phyloP scores from a whole-genome alignment of 2,113 vertebrate genomes.

The Mastomys natalensis region DNA sequence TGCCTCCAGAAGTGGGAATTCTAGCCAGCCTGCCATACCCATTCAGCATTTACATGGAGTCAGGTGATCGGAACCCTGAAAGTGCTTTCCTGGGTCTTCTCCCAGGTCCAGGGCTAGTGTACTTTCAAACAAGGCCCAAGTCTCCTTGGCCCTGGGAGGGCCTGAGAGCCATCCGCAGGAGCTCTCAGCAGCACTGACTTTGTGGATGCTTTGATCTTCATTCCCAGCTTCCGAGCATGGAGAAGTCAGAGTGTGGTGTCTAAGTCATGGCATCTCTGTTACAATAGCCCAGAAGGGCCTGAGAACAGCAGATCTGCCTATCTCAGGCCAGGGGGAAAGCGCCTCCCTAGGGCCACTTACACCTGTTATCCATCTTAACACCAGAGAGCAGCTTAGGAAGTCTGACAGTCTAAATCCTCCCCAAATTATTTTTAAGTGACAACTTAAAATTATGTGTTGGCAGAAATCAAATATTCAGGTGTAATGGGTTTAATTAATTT shows the following conservation, averaged over 20 bases:
- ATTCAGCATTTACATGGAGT: neutral
- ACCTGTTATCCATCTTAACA: neutral
- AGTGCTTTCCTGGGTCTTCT: neutral
- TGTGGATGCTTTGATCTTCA: neutral
- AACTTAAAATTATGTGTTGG: slow-evolving; percentile 65
- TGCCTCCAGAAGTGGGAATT: neutral
- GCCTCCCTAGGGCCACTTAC: neutral
- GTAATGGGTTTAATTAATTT: slow-evolving; percentile 80
- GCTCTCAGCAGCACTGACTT: neutral
- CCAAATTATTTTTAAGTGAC: slow-evolving; percentile 64
- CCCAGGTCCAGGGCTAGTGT: neutral
- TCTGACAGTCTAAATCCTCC: neutral
- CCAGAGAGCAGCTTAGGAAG: neutral
- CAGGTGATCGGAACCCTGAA: too few relatives aligned
- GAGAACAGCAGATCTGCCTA: neutral
- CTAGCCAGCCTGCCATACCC: neutral
- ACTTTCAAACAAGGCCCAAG: neutral
- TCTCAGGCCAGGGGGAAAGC: neutral
- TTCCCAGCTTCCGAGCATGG: neutral
- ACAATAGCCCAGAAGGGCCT: too few relatives aligned
- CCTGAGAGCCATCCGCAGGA: neutral
- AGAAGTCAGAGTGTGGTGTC: neutral
- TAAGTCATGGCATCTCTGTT: neutral
- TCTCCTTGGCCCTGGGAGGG: neutral
- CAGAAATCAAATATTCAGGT: slow-evolving; percentile 73